Evolutionary conservation across 2,888 invertebrate genomes (phyloP).

Genomic region (Rhodophaea formosa): DNA sequence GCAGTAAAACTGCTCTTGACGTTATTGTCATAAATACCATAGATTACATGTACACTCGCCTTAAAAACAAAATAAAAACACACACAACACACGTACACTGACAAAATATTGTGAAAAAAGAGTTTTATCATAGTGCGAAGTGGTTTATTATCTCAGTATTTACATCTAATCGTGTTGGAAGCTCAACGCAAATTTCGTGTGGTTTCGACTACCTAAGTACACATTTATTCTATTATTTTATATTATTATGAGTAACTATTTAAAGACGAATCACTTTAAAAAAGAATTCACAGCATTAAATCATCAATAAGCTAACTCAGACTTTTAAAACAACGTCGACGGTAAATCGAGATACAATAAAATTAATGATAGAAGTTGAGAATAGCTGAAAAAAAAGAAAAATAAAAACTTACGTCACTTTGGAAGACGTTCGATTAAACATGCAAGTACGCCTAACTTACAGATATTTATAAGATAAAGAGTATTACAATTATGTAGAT

Average conservation of each 20-base stretch:
- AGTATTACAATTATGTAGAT: slow-evolving; percentile 48
- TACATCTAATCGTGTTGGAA: slow-evolving; percentile 82
- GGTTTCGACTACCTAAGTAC: slow-evolving; percentile 60
- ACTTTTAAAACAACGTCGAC: not conserved
- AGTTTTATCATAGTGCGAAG: slow-evolving; percentile 31
- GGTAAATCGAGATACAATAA: not conserved
- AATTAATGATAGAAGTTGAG: not conserved
- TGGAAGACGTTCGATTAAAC: slow-evolving; percentile 80
- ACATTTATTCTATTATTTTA: slow-evolving; percentile 44
- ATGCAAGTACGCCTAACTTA: slow-evolving; percentile 74
- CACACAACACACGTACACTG: slow-evolving; percentile 9
- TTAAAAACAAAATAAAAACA: slow-evolving; percentile 29
- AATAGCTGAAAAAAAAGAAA: slow-evolving; percentile 32
- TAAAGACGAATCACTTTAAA: slow-evolving; percentile 22
- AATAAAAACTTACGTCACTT: slow-evolving; percentile 70
- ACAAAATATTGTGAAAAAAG: slow-evolving; percentile 24
- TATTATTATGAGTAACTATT: slow-evolving; percentile 38
- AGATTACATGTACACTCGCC: slow-evolving; percentile 6
- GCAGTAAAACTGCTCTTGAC: not conserved
- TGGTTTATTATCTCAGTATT: slow-evolving; percentile 63
- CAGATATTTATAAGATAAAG: slow-evolving; percentile 53
- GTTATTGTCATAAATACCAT: not conserved
- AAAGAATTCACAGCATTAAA: not conserved
- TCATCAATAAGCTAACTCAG: not conserved
- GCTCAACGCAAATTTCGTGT: slow-evolving; percentile 81